Evolutionary conservation across 2,113 vertebrate genomes (phyloP).

Genomic region (Glaucomys volans): DNA sequence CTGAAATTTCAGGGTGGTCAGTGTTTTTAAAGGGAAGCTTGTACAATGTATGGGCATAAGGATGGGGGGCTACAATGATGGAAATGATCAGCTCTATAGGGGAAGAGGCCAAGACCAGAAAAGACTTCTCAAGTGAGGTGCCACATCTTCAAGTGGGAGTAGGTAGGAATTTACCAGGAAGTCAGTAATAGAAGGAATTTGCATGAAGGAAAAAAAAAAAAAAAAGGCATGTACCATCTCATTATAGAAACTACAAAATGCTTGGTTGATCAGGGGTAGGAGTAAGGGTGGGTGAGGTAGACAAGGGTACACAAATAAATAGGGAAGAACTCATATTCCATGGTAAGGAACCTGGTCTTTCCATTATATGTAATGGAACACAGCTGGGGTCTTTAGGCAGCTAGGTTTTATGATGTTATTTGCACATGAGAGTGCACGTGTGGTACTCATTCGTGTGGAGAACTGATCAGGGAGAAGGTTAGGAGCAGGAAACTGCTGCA

Average conservation of each 20-base stretch:
- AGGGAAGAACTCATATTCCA: background rate
- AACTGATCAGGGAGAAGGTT: background rate
- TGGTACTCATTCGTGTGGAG: background rate
- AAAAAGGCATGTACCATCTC: background rate
- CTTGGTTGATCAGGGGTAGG: background rate
- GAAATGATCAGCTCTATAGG: background rate
- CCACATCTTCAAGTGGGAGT: background rate
- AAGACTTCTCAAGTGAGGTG: background rate
- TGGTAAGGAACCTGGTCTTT: background rate
- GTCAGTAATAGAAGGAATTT: background rate
- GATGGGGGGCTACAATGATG: background rate
- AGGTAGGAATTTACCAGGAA: background rate
- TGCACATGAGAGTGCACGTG: background rate
- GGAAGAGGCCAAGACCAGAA: background rate
- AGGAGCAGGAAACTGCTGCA: background rate
- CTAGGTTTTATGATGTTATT: background rate
- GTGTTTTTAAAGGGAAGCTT: background rate
- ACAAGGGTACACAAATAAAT: background rate
- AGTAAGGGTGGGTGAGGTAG: background rate
- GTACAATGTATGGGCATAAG: background rate
- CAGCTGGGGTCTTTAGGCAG: background rate
- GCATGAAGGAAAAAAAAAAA: background rate
- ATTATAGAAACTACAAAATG: slow-evolving; percentile 12
- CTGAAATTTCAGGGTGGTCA: background rate
- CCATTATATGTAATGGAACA: background rate